Conservation (phyloP, 2,797 vertebrate species). For the Eremophila alpestris region DNA sequence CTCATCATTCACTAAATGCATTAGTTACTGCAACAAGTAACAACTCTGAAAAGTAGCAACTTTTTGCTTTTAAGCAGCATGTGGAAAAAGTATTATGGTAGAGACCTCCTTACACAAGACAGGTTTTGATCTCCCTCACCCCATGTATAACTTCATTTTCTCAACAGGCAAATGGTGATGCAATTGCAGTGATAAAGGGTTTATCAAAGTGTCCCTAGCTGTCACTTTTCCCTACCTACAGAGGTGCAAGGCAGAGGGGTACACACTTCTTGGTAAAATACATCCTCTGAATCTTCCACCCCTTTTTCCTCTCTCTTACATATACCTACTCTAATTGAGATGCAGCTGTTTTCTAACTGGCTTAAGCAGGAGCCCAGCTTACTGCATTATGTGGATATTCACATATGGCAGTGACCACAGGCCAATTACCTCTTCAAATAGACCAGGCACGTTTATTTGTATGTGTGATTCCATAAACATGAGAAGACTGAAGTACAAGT, state of each 20-base stretch:
- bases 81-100: not conserved
- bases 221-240: not conserved
- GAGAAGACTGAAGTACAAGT: conserved; percentile 30
- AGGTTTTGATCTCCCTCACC: not conserved
- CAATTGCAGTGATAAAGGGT: not conserved
- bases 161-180: not conserved
- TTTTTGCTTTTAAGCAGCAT: not conserved
- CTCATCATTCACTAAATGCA: not conserved
- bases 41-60: not conserved
- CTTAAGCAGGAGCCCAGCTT: not conserved
- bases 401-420: conserved; percentile 50
- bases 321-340: not conserved
- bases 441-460: conserved; percentile 47
- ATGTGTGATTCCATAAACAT: conserved; percentile 62
- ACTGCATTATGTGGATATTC: not conserved
- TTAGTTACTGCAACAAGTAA: not conserved
- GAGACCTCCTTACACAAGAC: not conserved
- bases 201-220: not conserved
- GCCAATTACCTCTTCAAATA: conserved; percentile 56
- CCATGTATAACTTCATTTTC: not conserved
- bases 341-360: conserved; percentile 5
- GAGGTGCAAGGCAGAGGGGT: not conserved
- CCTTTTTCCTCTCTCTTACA: not conserved
- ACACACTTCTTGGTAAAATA: not conserved
- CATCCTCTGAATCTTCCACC: not conserved